Evolutionary conservation across 2,797 vertebrate genomes (phyloP), one percentile per base, ranked within the genome.

Genomic region (Synanceia verrucosa): DNA sequence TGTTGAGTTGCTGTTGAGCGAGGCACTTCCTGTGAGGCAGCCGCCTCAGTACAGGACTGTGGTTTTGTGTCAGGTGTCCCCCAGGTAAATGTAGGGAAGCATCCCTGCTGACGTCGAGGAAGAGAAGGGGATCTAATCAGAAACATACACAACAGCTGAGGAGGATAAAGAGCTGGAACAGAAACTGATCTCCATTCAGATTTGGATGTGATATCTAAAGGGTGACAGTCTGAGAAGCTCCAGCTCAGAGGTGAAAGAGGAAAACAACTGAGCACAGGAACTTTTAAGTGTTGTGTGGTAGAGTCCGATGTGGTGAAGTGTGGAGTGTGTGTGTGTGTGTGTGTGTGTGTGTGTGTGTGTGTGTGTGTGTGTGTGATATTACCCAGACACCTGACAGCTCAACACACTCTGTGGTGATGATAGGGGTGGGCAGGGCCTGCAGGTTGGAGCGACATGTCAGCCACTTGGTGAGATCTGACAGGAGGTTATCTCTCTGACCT

Each of bases 341-440:
- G 21, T 18, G 23, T 29, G 24, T 23, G 31, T 58, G 29, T 34
- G 28, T 55, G 47, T n/a, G 21, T 18, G 19, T 29, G 24, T 23
- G 24, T 28, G 52, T 48, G 51, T 51, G 48, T 57, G 71, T 39
- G 44, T 26, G 51, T 55, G 85, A 91, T 56, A 56, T 50, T 83
- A 60, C 79, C 83, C 90, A 92, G 91, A 84, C 51, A 58, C 62
- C 72, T 78, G 52, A 72, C 43, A 26, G 69, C 80, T 92, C 89
- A 87, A 76, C 87, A 88, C 85, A 79, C 71, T 24, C 67, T 51
- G 46, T 74, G 78, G 72, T 65, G 84, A 78, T 79, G 84, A 86
- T 77, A 65, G 65, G 23, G 16, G 56, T 64, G 81, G 87, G 89
- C 24, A 58, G 65, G 29, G 65, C 82, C 21, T 87, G 24, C 33